Conservation (phyloP, 2,113 vertebrate genomes). For the Nettapus auritus region DNA sequence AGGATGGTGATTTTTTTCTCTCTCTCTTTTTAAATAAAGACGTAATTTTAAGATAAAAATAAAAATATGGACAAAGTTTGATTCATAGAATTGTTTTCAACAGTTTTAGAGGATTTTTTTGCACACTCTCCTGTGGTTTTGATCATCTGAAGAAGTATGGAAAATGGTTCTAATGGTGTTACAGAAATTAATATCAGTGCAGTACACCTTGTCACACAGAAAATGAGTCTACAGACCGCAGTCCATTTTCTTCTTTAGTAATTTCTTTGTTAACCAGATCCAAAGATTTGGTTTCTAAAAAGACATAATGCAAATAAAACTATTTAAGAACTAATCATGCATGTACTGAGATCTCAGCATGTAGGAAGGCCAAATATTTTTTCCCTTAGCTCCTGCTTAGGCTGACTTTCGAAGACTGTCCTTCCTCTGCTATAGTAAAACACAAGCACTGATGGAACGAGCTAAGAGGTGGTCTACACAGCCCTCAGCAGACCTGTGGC, state of each 20-base stretch:
- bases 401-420: background rate
- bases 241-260: background rate
- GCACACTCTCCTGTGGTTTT: background rate
- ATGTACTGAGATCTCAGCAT: background rate
- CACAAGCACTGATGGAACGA: background rate
- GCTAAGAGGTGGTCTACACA: accelerated
- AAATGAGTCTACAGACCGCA: background rate
- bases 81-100: background rate
- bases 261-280: background rate
- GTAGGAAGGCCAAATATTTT: background rate
- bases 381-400: background rate
- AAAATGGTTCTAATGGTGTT: background rate
- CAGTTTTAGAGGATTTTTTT: background rate
- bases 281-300: background rate
- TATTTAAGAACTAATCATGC: background rate
- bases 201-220: background rate
- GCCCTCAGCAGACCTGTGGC: background rate
- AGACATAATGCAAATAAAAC: background rate
- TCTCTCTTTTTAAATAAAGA: background rate
- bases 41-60: background rate
- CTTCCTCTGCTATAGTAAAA: background rate
- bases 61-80: background rate
- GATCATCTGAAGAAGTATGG: background rate
- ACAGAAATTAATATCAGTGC: background rate
- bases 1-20: background rate